Evolutionary conservation across 2,888 invertebrate species (phyloP).

Genomic region (Pomacea canaliculata): DNA sequence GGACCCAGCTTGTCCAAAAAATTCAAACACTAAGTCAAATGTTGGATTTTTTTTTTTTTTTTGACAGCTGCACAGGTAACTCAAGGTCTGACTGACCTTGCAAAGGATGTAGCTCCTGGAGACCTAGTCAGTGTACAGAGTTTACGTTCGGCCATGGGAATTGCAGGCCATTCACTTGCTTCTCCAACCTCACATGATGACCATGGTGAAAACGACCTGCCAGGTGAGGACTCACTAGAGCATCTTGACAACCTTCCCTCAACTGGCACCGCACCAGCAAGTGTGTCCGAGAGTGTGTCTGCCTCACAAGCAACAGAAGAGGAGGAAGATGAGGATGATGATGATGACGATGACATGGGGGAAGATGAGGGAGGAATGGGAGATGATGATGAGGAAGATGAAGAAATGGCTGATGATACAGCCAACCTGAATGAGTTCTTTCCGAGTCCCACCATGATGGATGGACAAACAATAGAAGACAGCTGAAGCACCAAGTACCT

Average conservation of each 20-base stretch:
- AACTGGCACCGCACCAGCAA: background rate
- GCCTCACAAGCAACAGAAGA: constrained; percentile 9
- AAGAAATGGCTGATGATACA: constrained; percentile 12
- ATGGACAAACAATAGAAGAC: too few relatives aligned
- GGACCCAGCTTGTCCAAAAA: too few relatives aligned
- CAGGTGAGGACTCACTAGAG: constrained; percentile 2
- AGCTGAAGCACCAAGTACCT: too few relatives aligned
- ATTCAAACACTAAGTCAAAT: too few relatives aligned
- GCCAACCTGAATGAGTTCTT: constrained; percentile 24
- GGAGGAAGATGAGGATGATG: constrained; percentile 18
- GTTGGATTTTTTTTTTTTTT: too few relatives aligned
- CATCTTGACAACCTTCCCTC: constrained; percentile 17
- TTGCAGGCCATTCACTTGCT: constrained; percentile 33
- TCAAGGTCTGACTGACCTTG: constrained; percentile 44
- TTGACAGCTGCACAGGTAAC: constrained; percentile 50
- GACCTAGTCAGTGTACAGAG: constrained; percentile 41
- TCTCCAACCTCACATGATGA: background rate
- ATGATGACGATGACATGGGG: constrained; percentile 21
- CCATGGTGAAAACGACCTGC: background rate
- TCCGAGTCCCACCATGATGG: constrained; percentile 10
- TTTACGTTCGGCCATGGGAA: constrained; percentile 45
- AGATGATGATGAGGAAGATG: constrained; percentile 6
- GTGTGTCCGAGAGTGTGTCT: constrained; percentile 1
- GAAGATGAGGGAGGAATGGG: constrained; percentile 9
- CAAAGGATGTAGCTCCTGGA: constrained; percentile 45